Conservation (phyloP, 1,140 invertebrate genomes). For the Heliothis subflexa region DNA sequence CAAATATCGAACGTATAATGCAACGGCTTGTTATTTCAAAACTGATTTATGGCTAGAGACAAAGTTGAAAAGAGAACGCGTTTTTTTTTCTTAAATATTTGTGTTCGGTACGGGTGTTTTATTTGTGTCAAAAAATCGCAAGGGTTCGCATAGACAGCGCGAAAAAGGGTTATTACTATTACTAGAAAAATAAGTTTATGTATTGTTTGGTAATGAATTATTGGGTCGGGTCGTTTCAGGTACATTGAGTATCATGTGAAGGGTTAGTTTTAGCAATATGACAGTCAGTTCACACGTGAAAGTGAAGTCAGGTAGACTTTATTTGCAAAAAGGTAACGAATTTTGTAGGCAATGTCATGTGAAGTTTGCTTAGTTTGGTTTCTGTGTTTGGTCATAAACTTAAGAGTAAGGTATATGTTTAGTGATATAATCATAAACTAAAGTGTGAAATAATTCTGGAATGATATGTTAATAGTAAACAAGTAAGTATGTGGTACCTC, state of each 20-base stretch:
- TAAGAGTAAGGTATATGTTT: background rate
- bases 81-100: slow-evolving; percentile 83
- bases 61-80: slow-evolving; percentile 72
- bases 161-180: slow-evolving; percentile 84
- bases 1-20: slow-evolving; percentile 71
- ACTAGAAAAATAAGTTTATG: slow-evolving; percentile 79
- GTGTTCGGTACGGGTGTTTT: slow-evolving; percentile 83
- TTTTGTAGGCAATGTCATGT: background rate
- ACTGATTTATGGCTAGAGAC: slow-evolving; percentile 82
- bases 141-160: slow-evolving; percentile 78
- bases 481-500: no score
- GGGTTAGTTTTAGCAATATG: slow-evolving; percentile 79
- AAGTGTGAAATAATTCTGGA: background rate
- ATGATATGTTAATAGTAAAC: background rate
- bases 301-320: slow-evolving; percentile 72
- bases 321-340: slow-evolving; percentile 32
- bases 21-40: slow-evolving; percentile 78
- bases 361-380: background rate
- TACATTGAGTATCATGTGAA: slow-evolving; percentile 82
- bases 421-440: background rate
- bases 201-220: slow-evolving; percentile 85
- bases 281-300: slow-evolving; percentile 83
- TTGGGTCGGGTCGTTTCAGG: slow-evolving; percentile 84
- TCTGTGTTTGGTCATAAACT: background rate
- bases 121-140: slow-evolving; percentile 83